Base-by-base conservation (phyloP, 2,113 vertebrate genomes). In the Phainopepla nitens region DNA sequence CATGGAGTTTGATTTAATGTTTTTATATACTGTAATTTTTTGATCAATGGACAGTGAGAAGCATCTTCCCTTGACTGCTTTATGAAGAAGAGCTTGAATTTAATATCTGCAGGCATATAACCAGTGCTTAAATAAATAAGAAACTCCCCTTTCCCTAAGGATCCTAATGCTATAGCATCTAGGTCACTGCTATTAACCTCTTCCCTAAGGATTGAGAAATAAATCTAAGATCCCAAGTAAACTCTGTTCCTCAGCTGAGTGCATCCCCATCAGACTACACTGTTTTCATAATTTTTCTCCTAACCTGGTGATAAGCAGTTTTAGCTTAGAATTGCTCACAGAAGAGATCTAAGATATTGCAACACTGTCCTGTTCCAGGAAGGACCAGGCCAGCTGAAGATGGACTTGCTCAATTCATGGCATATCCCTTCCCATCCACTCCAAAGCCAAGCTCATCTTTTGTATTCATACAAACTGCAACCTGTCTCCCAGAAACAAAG, bases 41-140 rank as follows among this genome's bases (percentile, higher is more conserved):
- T 86, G 39, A 93, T 60, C 68, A 78, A 8, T 65, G 36, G 86
- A 80, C 61, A 79, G 31, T n/a, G 7, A 33, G 27, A 94, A 85
- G 57, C 50, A 87, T 51, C 44, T 90, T 92, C 23, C 7, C 33
- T 92, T 62, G 39, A 54, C 20, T 73, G 8, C 54, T 89, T 93
- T 60, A 95, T 36, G 50, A 94, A 62, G 54, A 94, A 93, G 27
- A 83, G 61, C 54, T 61, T 81, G 62, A 88, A 92, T 94, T 85
- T 89, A 89, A 16, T 87, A 88, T 60, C 82, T 87, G 49, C 54
- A 92, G 78, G 54, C 56, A 87, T 49, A 89, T 42, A 87, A 62
- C 50, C n/a, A 66, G 24, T 58, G 27, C 54, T 75, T 92, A 82
- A 71, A 90, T 53, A 93, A 90, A 50, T 58, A 87, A 91, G 64